phyloP scores from a whole-genome alignment of 2,888 invertebrate species.

The Agonum fuliginosum region DNA sequence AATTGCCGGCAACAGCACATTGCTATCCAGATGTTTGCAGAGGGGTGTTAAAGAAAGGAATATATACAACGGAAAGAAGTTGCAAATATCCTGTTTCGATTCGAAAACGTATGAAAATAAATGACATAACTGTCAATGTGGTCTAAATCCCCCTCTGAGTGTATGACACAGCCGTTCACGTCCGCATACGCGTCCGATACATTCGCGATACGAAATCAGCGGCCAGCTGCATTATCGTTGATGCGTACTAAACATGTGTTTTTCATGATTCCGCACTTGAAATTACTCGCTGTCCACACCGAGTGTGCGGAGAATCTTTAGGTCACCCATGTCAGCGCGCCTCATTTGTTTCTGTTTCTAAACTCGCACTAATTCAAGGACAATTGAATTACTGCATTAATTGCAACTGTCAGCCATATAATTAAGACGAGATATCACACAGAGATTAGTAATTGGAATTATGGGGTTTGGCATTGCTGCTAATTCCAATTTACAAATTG shows the following conservation, averaged over 20 bases:
- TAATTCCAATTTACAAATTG: neutral
- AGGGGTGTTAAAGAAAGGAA: too few relatives aligned
- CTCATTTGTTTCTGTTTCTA: neutral
- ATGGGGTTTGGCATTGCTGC: neutral
- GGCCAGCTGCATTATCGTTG: conserved; percentile 16
- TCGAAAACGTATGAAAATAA: too few relatives aligned
- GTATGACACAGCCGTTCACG: neutral
- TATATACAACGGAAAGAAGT: too few relatives aligned
- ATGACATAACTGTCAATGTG: too few relatives aligned
- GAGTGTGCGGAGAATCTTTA: conserved; percentile 19
- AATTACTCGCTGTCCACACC: neutral
- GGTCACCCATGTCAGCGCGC: too few relatives aligned
- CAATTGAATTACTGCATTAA: conserved; percentile 39
- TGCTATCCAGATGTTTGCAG: too few relatives aligned
- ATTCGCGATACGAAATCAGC: conserved; percentile 14
- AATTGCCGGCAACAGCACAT: too few relatives aligned
- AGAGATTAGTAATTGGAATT: conserved; percentile 25
- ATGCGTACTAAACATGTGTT: conserved; percentile 16
- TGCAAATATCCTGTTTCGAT: too few relatives aligned
- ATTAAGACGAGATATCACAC: conserved; percentile 33
- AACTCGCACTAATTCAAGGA: conserved; percentile 31
- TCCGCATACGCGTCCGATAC: neutral
- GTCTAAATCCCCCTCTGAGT: too few relatives aligned
- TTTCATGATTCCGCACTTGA: conserved; percentile 18
- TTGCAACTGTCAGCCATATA: conserved; percentile 22